Evolutionary conservation across 1,140 invertebrate genomes (phyloP).

Genomic region (Drosophila micromelanica): DNA sequence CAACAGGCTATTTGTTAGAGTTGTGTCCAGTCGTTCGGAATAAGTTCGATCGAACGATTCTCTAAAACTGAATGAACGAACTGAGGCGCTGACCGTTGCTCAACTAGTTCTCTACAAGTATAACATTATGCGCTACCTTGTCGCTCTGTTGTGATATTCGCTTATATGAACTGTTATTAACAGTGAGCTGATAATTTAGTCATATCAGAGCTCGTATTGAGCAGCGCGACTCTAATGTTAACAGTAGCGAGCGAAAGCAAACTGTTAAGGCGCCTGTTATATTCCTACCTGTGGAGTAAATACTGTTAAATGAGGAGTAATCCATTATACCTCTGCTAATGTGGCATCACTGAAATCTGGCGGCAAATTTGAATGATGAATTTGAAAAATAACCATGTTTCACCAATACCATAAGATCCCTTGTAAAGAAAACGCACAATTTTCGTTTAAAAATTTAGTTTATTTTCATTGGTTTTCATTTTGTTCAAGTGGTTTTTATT

Average conservation of each 20-base stretch:
- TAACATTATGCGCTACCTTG: conserved; percentile 10
- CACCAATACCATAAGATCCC: too few species aligned
- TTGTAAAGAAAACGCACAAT: conserved; percentile 3
- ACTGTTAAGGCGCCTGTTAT: background rate
- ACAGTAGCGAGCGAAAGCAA: background rate
- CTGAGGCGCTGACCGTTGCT: conserved; percentile 1
- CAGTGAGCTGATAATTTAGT: background rate
- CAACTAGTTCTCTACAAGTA: conserved; percentile 9
- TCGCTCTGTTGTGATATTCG: conserved; percentile 2
- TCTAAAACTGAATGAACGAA: conserved; percentile 11
- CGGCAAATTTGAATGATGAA: conserved; percentile 19
- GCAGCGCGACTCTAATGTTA: background rate
- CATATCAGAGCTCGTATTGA: background rate
- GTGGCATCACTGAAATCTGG: conserved; percentile 5
- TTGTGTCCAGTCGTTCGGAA: conserved; percentile 22
- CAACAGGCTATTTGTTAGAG: conserved; percentile 44
- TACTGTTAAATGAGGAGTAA: background rate
- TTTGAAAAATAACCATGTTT: background rate
- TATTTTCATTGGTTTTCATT: conserved; percentile 73
- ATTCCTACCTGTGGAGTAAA: background rate
- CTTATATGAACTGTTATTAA: background rate
- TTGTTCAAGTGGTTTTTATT: conserved; percentile 57
- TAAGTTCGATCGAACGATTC: conserved; percentile 19
- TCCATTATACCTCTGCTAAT: background rate
- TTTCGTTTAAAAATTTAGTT: conserved; percentile 75